Evolutionary conservation across 53 echinoderm and acorn worm species (phyloP).

Genomic region (Antedon mediterranea): DNA sequence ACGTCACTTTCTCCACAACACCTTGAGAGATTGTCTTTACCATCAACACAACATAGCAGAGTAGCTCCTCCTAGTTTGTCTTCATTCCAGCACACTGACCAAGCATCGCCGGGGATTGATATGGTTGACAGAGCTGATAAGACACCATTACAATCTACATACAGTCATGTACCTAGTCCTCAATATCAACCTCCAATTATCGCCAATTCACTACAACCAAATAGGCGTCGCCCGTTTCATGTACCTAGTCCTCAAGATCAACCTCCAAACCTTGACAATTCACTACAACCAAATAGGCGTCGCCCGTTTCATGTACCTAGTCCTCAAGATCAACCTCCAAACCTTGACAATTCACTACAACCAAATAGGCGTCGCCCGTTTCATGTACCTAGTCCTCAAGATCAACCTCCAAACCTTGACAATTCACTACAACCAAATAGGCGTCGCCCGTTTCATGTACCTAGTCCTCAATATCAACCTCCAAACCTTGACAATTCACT

Average conservation of each 20-base stretch:
- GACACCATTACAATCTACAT: neutral
- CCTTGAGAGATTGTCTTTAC: neutral
- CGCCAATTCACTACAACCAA: too few relatives aligned
- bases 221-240: too few relatives aligned
- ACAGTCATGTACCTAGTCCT: too few relatives aligned
- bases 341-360: neutral
- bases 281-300: too few relatives aligned
- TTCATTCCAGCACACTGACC: slow-evolving; percentile 12
- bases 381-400: too few relatives aligned
- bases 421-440: neutral
- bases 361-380: neutral
- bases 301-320: too few relatives aligned
- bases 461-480: neutral
- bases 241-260: too few relatives aligned
- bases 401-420: slow-evolving; percentile 2
- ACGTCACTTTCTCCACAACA: neutral
- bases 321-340: too few relatives aligned
- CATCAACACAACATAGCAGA: slow-evolving; percentile 7
- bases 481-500: neutral
- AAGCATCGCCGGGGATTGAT: slow-evolving; percentile 22
- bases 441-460: neutral
- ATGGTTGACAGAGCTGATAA: slow-evolving; percentile 18
- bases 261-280: too few relatives aligned
- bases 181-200: too few relatives aligned
- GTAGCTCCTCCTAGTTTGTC: slow-evolving; percentile 22